A percentile compares a stretch with the other conserved stretches of the same genome.
Conservation (phyloP, 2,888 invertebrate genomes). For the Callyntrura sp. region DNA sequence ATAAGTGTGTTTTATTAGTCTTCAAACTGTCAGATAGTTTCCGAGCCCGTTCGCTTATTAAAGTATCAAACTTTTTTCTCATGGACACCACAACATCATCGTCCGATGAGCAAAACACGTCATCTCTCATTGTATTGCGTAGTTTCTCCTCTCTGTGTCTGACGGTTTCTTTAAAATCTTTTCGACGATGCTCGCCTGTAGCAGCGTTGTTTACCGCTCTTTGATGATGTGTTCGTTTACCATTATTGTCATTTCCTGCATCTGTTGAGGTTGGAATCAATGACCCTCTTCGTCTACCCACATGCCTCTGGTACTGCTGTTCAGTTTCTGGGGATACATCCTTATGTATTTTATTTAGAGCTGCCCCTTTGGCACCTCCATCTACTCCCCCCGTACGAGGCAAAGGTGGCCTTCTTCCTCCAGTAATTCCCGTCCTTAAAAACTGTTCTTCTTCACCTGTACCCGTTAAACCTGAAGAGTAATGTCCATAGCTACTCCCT, state of each 20-base stretch:
- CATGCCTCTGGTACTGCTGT: not conserved
- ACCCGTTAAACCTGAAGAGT: not conserved
- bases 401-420: conserved; percentile 52
- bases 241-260: not conserved
- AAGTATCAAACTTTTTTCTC: conserved; percentile 73
- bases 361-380: not conserved
- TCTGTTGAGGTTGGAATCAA: not conserved
- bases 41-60: conserved; percentile 71
- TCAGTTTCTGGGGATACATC: conserved; percentile 6
- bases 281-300: not conserved
- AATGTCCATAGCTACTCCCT: conserved; percentile 34
- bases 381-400: not conserved
- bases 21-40: conserved; percentile 63
- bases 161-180: not conserved
- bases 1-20: not conserved
- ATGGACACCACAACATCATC: conserved; percentile 71
- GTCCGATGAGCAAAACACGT: conserved; percentile 75
- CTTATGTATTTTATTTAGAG: not conserved
- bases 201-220: conserved; percentile 7
- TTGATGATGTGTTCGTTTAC: not conserved
- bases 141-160: conserved; percentile 19
- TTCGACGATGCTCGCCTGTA: not conserved
- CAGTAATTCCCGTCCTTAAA: not conserved
- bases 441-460: conserved; percentile 26
- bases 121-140: conserved; percentile 63